phyloP scores from a whole-genome alignment of 2,113 vertebrate species.

The Nibea albiflora region DNA sequence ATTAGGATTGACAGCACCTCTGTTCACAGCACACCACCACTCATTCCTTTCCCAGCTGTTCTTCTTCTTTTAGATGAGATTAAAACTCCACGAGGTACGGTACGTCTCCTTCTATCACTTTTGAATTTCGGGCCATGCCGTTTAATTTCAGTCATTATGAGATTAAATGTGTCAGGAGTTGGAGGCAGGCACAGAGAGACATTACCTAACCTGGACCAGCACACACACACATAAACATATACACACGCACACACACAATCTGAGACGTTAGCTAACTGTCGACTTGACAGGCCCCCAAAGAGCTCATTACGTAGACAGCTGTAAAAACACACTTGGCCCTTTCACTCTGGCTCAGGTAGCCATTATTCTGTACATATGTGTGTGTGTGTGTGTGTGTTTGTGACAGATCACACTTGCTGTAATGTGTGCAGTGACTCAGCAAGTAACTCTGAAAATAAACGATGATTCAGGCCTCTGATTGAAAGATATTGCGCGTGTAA shows the following conservation, averaged over 20 bases:
- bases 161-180: constrained; percentile 30
- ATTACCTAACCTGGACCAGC: constrained; percentile 64
- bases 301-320: constrained; percentile 69
- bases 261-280: constrained; percentile 67
- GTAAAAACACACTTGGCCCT: constrained; percentile 66
- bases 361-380: constrained; percentile 31
- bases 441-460: constrained; percentile 46
- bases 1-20: neutral
- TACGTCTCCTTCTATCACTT: neutral
- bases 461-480: neutral
- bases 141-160: constrained; percentile 39
- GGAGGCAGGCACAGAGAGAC: constrained; percentile 50
- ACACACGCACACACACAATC: constrained; percentile 20
- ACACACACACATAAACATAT: constrained; percentile 35
- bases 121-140: constrained; percentile 6
- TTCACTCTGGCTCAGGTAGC: constrained; percentile 59
- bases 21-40: neutral
- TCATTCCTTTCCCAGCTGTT: neutral
- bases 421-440: constrained; percentile 45
- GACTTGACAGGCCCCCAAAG: constrained; percentile 62
- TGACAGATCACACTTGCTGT: constrained; percentile 60
- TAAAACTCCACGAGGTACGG: neutral
- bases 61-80: neutral
- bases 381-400: constrained; percentile 10
- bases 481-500: neutral